Percentiles rank a stretch among this genome's conserved stretches.
Conservation (phyloP, 2,797 vertebrate species). For the Propithecus deckenii region DNA sequence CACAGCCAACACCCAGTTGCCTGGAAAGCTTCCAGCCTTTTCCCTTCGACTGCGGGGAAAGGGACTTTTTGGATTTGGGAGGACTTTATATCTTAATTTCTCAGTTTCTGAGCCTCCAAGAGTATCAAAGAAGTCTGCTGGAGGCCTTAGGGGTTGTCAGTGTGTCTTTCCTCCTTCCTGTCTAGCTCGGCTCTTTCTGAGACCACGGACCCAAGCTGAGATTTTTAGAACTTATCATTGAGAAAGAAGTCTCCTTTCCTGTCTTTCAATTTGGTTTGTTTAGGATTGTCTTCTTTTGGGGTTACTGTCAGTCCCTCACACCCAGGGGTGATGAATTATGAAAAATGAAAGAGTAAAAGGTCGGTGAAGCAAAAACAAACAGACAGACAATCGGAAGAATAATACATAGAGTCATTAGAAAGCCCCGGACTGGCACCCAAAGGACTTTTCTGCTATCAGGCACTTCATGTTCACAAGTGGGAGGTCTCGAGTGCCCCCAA, state of each 20-base stretch:
- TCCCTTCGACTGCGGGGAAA: constrained; percentile 80
- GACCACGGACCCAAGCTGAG: background rate
- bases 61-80: constrained; percentile 75
- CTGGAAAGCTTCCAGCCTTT: constrained; percentile 82
- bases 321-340: background rate
- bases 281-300: background rate
- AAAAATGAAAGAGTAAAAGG: constrained; percentile 2
- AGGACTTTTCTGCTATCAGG: background rate
- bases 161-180: background rate
- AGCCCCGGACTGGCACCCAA: background rate
- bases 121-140: background rate
- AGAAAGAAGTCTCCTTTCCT: background rate
- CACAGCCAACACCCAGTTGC: constrained; percentile 78
- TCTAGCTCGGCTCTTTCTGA: background rate
- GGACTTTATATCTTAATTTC: constrained; percentile 73
- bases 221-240: background rate
- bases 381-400: background rate
- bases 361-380: background rate
- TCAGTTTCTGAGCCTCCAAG: background rate
- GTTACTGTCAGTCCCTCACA: background rate
- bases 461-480: background rate
- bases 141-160: background rate
- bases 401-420: background rate
- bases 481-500: background rate
- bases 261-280: background rate